These are phyloP conservation scores for Indri indri DNA, from an alignment of 2,113 vertebrate species.

Conservation along the genomic window DNA sequence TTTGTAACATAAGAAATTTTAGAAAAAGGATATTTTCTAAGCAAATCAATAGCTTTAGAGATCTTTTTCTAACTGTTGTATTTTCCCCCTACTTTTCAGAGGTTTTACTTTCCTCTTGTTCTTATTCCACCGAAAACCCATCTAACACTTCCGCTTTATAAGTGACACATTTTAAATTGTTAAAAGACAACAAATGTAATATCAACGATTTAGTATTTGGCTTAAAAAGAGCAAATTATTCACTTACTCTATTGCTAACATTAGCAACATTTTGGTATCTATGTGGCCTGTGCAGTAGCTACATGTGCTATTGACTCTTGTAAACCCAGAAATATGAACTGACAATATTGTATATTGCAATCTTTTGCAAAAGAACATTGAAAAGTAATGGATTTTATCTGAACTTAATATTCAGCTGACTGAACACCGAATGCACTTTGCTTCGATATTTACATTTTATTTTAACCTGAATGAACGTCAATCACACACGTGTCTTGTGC, in stretches of 20 bases:
- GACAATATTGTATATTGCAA: neutral
- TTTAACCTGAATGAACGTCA: slow-evolving; percentile 38
- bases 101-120: neutral
- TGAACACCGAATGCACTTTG: neutral
- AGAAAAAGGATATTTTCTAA: neutral
- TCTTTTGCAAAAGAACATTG: neutral
- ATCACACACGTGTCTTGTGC: neutral
- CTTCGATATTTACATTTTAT: slow-evolving; percentile 50
- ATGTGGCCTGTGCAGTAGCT: neutral
- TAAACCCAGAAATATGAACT: neutral
- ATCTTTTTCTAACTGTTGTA: neutral
- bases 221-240: neutral
- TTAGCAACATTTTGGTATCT: neutral
- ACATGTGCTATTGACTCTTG: neutral
- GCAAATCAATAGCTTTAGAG: neutral
- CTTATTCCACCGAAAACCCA: neutral
- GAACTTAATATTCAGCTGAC: neutral
- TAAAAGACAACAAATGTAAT: neutral
- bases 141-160: neutral
- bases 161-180: neutral
- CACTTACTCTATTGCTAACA: neutral
- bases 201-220: neutral
- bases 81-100: neutral
- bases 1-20: neutral
- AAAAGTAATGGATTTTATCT: neutral